Evolutionary conservation across 2,888 invertebrate species (phyloP).

Genomic region (Torymus auratus): DNA sequence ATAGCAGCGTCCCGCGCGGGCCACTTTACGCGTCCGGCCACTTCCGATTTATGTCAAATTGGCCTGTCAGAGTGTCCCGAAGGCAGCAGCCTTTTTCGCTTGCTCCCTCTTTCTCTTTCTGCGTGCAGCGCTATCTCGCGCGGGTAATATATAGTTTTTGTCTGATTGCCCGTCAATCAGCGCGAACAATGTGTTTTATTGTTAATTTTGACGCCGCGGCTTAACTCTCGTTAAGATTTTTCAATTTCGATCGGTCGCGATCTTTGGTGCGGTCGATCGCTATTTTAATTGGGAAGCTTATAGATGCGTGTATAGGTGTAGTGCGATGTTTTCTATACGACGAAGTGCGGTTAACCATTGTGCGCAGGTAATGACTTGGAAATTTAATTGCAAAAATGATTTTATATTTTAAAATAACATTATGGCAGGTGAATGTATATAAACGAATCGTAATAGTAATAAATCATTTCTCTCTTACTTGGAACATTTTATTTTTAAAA

Average conservation of each 20-base stretch:
- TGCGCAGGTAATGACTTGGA: no score
- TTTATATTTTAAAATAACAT: no score
- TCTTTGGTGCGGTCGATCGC: no score
- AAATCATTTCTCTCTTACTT: no score
- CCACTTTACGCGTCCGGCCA: conserved; percentile 44
- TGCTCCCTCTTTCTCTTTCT: not conserved
- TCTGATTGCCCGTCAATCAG: conserved; percentile 33
- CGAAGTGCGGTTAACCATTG: no score
- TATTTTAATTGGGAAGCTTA: no score
- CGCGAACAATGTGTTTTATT: conserved; percentile 33
- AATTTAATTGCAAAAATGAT: no score
- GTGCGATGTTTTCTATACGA: no score
- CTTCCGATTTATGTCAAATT: conserved; percentile 54
- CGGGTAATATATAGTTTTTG: conserved; percentile 28
- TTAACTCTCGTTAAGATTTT: conserved; percentile 19
- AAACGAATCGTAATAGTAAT: no score
- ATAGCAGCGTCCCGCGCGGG: not conserved
- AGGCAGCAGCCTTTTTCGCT: conserved; percentile 24
- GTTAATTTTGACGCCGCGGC: conserved; percentile 13
- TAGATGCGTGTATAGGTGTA: no score
- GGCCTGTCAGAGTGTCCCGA: conserved; percentile 27
- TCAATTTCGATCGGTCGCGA: conserved; percentile 3
- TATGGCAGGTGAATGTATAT: no score
- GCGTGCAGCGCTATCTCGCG: not conserved
- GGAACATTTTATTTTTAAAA: no score